These are phyloP conservation scores for Lepidurus couesii DNA, from an alignment of 1,140 invertebrate genomes.

Conservation along the genomic window DNA sequence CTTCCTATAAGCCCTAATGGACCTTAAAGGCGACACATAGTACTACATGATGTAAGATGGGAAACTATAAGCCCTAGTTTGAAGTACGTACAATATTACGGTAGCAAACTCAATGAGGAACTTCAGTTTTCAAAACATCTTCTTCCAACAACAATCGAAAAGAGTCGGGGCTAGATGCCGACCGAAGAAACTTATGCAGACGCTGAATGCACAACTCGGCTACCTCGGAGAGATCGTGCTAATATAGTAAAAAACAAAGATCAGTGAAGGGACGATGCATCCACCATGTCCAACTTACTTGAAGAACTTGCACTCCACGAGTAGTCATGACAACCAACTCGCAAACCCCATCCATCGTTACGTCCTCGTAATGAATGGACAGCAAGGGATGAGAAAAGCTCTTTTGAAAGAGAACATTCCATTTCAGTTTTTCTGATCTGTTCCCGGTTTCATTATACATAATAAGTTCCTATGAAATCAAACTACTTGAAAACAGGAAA, in stretches of 20 bases:
- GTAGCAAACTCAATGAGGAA: no score
- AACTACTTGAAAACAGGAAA: background rate
- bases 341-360: slow-evolving; percentile 63
- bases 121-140: background rate
- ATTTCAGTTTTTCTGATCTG: slow-evolving; percentile 40
- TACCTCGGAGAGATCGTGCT: slow-evolving; percentile 32
- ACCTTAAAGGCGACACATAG: no score
- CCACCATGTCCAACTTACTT: slow-evolving; percentile 46
- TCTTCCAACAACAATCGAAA: slow-evolving; percentile 6
- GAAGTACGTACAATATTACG: background rate
- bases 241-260: slow-evolving; percentile 42
- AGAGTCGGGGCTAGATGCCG: background rate
- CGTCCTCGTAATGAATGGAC: slow-evolving; percentile 56
- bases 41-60: background rate
- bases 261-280: background rate
- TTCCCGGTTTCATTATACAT: slow-evolving; percentile 16
- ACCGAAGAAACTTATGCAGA: background rate
- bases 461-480: slow-evolving; percentile 32
- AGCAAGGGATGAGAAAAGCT: slow-evolving; percentile 58
- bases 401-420: slow-evolving; percentile 49
- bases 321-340: slow-evolving; percentile 62
- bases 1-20: no score
- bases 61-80: background rate
- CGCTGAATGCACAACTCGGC: slow-evolving; percentile 16
- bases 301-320: slow-evolving; percentile 61